phyloP scores from a whole-genome alignment of 2,888 invertebrate species.

The Myopa tessellatipennis region DNA sequence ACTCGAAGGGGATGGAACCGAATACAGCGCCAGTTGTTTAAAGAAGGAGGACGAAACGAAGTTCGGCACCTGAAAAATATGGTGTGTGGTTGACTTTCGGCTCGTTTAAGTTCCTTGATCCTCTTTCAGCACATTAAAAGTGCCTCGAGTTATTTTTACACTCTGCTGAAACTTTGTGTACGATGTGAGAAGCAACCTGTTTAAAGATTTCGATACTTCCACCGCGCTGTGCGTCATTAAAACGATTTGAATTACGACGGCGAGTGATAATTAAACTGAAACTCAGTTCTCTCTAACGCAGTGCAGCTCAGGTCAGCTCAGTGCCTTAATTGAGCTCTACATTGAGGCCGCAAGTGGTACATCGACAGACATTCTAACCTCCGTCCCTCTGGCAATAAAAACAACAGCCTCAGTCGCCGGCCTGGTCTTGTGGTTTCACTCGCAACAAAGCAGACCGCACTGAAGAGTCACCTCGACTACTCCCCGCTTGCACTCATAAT shows the following conservation, averaged over 20 bases:
- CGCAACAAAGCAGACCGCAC: background rate
- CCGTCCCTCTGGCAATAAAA: background rate
- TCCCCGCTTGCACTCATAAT: background rate
- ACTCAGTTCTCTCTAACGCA: background rate
- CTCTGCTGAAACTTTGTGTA: no score
- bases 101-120: no score
- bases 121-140: no score
- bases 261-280: constrained; percentile 12
- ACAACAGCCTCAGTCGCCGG: background rate
- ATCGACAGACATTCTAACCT: constrained; percentile 1
- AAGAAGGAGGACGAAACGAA: no score
- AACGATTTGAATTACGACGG: constrained; percentile 5
- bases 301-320: constrained; percentile 8
- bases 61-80: no score
- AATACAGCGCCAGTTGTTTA: no score
- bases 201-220: background rate
- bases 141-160: no score
- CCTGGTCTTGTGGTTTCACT: background rate
- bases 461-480: background rate
- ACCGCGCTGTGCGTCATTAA: constrained; percentile 10
- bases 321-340: constrained; percentile 21
- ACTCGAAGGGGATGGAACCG: no score
- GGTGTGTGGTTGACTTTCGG: no score
- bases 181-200: no score
- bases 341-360: constrained; percentile 13